These are phyloP conservation scores for Prionailurus viverrinus DNA, from an alignment of 2,113 vertebrate species.

Conservation along the genomic window DNA sequence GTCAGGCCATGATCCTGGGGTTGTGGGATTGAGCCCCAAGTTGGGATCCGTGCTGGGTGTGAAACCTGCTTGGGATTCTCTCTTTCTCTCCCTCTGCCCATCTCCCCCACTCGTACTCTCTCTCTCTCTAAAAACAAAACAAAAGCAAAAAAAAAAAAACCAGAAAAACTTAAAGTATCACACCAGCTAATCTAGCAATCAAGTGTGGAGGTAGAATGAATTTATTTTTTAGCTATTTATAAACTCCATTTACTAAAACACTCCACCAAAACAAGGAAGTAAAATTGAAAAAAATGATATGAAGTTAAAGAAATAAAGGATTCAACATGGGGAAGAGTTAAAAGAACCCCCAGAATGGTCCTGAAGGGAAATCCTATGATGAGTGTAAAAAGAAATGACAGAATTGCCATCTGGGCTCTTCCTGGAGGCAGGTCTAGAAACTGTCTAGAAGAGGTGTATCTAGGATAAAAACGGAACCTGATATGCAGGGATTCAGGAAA, in stretches of 20 bases:
- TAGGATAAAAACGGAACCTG: not conserved
- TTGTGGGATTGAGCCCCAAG: no score
- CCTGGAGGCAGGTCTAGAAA: not conserved
- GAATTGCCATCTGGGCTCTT: not conserved
- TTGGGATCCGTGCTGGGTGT: no score
- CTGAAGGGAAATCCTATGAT: not conserved
- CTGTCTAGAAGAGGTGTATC: not conserved
- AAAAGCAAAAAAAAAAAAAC: no score
- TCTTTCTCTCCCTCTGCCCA: no score
- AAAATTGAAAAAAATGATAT: not conserved
- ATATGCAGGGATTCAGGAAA: not conserved
- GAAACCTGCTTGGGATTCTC: no score
- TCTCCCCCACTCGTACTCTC: no score
- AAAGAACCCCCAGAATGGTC: not conserved
- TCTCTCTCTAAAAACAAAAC: no score
- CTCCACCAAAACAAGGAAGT: not conserved
- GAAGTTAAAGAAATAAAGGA: conserved; percentile 1
- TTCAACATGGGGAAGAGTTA: not conserved
- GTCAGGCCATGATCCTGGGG: no score
- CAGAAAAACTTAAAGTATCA: not conserved
- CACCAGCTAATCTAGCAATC: not conserved
- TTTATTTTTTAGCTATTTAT: not conserved
- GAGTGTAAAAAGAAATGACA: not conserved
- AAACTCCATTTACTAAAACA: not conserved
- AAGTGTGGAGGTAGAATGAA: not conserved